Evolutionary conservation across 2,888 invertebrate genomes (phyloP).

Genomic region (Pilophorus perplexus): DNA sequence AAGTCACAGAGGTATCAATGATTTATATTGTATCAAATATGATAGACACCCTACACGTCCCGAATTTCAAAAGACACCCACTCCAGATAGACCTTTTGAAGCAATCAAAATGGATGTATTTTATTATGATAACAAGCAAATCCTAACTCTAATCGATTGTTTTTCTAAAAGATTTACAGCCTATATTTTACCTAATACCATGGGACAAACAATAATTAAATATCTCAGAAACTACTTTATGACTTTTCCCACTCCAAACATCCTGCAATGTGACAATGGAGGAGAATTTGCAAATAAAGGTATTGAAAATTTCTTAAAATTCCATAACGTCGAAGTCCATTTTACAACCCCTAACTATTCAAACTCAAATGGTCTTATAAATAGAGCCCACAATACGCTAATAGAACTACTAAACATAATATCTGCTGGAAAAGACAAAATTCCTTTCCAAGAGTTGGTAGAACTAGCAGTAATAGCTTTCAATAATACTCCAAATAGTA

Average conservation of each 20-base stretch:
- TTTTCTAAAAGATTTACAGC: background rate
- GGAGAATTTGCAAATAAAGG: conserved; percentile 17
- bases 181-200: background rate
- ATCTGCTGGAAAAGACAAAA: background rate
- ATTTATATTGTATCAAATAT: conserved; percentile 1
- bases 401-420: conserved; percentile 14
- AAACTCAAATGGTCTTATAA: conserved; percentile 18
- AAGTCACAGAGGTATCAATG: background rate
- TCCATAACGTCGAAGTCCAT: background rate
- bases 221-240: background rate
- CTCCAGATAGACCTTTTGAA: background rate
- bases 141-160: background rate
- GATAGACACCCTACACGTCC: background rate
- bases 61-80: background rate
- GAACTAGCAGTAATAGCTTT: background rate
- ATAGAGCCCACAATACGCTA: conserved; percentile 19
- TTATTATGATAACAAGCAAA: background rate
- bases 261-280: conserved; percentile 1
- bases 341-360: conserved; percentile 20
- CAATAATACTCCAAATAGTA: conserved; percentile 15
- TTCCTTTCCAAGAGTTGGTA: background rate
- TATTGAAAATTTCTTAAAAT: conserved; percentile 4
- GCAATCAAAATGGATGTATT: background rate
- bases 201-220: background rate
- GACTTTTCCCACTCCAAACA: background rate